Base-by-base conservation (phyloP, 2,888 invertebrate species). In the Aphodius granarius region DNA sequence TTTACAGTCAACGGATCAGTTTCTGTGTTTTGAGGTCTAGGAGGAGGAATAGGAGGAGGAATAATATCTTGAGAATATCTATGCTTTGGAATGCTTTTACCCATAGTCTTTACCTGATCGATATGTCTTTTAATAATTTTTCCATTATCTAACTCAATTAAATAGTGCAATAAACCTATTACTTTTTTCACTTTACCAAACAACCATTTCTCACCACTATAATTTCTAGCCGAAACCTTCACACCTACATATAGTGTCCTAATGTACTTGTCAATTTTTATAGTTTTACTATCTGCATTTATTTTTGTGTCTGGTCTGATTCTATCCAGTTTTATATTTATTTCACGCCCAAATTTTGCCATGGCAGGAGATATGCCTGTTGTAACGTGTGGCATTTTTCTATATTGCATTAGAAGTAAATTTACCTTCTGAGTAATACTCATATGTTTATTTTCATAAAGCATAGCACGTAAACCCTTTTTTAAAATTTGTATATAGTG, bases 401-500 rank as follows among this genome's bases (percentile, higher is more conserved):
- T 65, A 23, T 78, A 75, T 64, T 78, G 77, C 73, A 78, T 73
- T 21, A 78, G 21, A n/a, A 78, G 74, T 62, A 66, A n/a, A 20
- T 43, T 21, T 43, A 78, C 62, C 66, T 73, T 76, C 13, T 71
- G n/a, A 21, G 75, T 72, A 15, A 75, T 9, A 64, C 73, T 73
- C 15, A 23, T 66, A n/a, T n/a, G n/a, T n/a, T n/a, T n/a, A 21
- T 63, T n/a, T 63, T 76, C 74, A n/a, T 20, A 43, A 43, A 72
- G 9, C 63, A 66, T 43, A 23, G 65, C 21, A 64, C 75, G 20
- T 43, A 79, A 66, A 17, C 75, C 73, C 19, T 64, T 75, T 66
- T 80, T 79, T 16, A 79, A 6, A 0, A 78, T 78, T 76, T 79
- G 78, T n/a, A 81, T 75, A 63, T 77, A 81, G 9, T 80, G 65